Evolutionary conservation across 2,797 vertebrate species (phyloP).

Genomic region (Poecilia wingei): DNA sequence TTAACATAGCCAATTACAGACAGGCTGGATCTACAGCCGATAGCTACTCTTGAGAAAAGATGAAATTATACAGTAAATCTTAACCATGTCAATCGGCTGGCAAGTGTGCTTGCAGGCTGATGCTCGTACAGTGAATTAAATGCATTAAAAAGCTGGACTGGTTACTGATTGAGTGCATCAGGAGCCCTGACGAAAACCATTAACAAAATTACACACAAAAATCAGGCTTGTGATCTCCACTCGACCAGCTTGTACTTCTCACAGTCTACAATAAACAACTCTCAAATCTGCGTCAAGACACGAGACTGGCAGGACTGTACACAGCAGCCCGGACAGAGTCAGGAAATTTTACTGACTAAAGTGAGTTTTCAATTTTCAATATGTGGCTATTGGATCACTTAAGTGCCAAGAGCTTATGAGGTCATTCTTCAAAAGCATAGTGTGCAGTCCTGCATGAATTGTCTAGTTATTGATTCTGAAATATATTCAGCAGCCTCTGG

Average conservation of each 20-base stretch:
- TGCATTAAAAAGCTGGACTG: slow-evolving; percentile 58
- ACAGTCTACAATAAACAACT: slow-evolving; percentile 53
- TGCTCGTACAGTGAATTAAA: slow-evolving; percentile 62
- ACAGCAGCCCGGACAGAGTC: slow-evolving; percentile 45
- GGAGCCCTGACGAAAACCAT: slow-evolving; percentile 75
- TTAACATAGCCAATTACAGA: slow-evolving; percentile 36
- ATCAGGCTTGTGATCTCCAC: slow-evolving; percentile 62
- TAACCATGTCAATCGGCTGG: slow-evolving; percentile 35
- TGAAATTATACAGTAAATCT: slow-evolving; percentile 39
- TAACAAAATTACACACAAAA: slow-evolving; percentile 77
- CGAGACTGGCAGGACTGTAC: slow-evolving; percentile 42
- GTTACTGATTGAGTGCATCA: slow-evolving; percentile 73
- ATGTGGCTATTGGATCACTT: slow-evolving; percentile 66
- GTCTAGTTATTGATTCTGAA: slow-evolving; percentile 73
- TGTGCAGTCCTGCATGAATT: slow-evolving; percentile 62
- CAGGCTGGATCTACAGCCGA: slow-evolving; percentile 22
- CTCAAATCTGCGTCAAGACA: slow-evolving; percentile 33
- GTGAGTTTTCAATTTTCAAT: slow-evolving; percentile 76
- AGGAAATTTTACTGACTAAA: slow-evolving; percentile 68
- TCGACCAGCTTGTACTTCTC: slow-evolving; percentile 44
- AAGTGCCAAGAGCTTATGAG: slow-evolving; percentile 68
- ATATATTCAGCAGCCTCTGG: slow-evolving; percentile 68
- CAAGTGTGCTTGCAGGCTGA: slow-evolving; percentile 35
- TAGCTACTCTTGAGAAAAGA: slow-evolving; percentile 32
- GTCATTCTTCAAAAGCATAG: slow-evolving; percentile 70